phyloP scores from a whole-genome alignment of 2,797 vertebrate genomes.

The Bradypodion pumilum region DNA sequence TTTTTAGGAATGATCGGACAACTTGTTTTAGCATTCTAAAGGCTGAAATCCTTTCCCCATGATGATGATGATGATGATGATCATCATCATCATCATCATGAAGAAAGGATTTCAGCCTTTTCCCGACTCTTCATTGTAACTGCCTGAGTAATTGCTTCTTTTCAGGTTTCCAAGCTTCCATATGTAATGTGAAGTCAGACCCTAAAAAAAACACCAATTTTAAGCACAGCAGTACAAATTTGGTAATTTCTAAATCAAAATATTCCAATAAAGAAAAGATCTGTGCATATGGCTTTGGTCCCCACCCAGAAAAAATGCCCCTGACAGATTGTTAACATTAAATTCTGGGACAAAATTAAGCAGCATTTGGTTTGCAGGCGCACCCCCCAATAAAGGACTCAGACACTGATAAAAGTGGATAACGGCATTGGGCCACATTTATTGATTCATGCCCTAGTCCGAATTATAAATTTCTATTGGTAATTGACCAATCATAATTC shows the following conservation, averaged over 20 bases:
- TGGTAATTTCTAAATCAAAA: constrained; percentile 38
- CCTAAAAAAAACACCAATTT: constrained; percentile 4
- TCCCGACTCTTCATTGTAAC: too few relatives aligned
- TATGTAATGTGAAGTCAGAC: neutral
- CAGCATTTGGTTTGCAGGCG: constrained; percentile 39
- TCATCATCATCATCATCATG: neutral
- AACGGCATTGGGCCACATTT: too few relatives aligned
- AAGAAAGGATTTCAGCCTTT: neutral
- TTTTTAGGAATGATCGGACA: too few relatives aligned
- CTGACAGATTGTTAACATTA: constrained; percentile 33
- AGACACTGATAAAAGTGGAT: too few relatives aligned
- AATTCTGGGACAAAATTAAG: constrained; percentile 28
- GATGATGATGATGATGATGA: too few relatives aligned
- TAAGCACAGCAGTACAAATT: constrained; percentile 42
- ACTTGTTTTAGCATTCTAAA: too few relatives aligned
- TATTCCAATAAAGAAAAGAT: neutral
- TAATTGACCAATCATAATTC: too few relatives aligned
- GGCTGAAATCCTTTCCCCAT: too few relatives aligned
- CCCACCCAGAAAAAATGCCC: neutral
- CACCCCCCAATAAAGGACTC: too few relatives aligned
- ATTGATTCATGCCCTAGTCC: too few relatives aligned
- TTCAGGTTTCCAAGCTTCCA: neutral
- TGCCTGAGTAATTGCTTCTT: neutral
- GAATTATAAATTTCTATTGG: too few relatives aligned
- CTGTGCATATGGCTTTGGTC: constrained; percentile 29